Base-by-base conservation (phyloP, 2,797 vertebrate species). In the Parotocinclus haroldoi region DNA sequence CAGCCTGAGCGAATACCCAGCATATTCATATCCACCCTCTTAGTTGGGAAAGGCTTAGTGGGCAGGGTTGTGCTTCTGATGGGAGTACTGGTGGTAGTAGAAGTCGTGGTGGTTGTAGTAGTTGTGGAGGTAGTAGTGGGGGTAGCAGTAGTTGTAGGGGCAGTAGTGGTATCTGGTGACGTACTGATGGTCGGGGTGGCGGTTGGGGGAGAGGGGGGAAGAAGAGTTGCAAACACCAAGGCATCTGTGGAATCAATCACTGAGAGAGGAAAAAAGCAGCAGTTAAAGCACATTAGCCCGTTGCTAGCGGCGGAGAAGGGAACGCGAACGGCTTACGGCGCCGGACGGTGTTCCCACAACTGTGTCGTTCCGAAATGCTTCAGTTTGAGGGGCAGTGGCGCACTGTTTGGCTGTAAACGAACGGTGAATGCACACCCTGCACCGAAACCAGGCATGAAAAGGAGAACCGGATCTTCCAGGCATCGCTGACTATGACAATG, bases 221-320 rank as follows among this genome's bases (percentile, higher is more conserved):
- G 75, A 73, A 90, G 58, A 71, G 88, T 88, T 77, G 90, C 85
- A 85, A 89, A 77, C 81, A 87, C 67, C 69, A 84, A 72, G 75
- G 68, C 75, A 27, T 89, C 86, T 69, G 86, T 89, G 76, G 83
- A 76, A 60, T 89, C 78, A 36, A 87, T 88, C 86, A 86, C 89
- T 93, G 85, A 77, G 83, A 83, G 86, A 86, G 85, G 88, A 89
- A 92, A 74, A 92, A 81, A 89, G 76, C 73, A 89, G 46, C 88
- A 71, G 79, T 83, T 89, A 88, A n/a, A 79, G 71, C 44, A 83
- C 66, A 58, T 55, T 44, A 68, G 68, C 67, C 66, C 75, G 46
- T 50, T 16, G 58, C 38, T 11, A 55, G 16, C 17, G 53, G 38
- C 58, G 18, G 49, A 72, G 44, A 74, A 44, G 60, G 75, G 48